Conservation (phyloP, 2,113 vertebrate species). For the Nestor notabilis region DNA sequence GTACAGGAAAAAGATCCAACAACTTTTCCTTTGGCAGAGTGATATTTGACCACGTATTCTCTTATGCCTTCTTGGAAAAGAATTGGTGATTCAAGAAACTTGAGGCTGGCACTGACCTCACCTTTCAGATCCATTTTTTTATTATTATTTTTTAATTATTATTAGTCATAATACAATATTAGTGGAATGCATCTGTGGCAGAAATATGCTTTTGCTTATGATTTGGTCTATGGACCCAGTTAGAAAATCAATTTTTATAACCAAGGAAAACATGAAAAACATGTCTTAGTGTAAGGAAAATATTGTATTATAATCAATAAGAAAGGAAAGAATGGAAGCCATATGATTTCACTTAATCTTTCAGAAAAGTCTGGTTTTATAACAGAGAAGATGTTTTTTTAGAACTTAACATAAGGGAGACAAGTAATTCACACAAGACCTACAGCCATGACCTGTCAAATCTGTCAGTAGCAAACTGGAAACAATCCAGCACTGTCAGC, state of each 20-base stretch:
- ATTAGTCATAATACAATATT: not conserved
- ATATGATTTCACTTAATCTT: not conserved
- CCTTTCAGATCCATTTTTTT: not conserved
- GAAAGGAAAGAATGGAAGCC: not conserved
- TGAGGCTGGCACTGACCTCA: not conserved
- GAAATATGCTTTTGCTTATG: not conserved
- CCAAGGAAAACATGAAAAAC: not conserved
- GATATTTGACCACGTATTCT: accelerated
- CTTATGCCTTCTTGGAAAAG: not conserved
- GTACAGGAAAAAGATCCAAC: not conserved
- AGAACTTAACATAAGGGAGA: not conserved
- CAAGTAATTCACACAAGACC: not conserved
- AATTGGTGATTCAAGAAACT: not conserved
- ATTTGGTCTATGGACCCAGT: not conserved
- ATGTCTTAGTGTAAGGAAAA: not conserved
- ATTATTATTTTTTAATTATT: not conserved
- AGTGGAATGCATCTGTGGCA: not conserved
- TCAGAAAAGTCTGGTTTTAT: not conserved
- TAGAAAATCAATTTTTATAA: not conserved
- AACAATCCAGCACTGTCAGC: not conserved
- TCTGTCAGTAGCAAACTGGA: not conserved
- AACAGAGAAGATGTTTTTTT: not conserved
- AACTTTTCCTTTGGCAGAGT: not conserved
- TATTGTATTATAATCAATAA: not conserved
- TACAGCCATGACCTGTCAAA: not conserved